phyloP scores from a whole-genome alignment of 2,797 vertebrate genomes.

The Cossypha dichroa region DNA sequence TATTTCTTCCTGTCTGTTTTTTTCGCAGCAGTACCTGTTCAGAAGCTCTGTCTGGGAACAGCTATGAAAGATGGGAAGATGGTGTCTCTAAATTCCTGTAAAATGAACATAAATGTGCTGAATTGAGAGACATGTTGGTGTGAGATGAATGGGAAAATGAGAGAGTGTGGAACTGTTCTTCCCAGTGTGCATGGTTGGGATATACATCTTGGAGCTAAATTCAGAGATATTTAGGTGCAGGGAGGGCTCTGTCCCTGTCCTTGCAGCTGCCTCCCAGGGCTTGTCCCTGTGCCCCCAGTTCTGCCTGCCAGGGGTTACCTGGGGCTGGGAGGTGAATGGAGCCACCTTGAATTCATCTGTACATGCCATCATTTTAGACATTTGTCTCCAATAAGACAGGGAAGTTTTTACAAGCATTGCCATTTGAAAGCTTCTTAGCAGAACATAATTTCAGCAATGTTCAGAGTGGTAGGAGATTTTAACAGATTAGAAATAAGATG shows the following conservation, averaged over 20 bases:
- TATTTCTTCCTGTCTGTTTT: background rate
- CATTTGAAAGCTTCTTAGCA: conserved; percentile 6
- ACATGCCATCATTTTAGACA: background rate
- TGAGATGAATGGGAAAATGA: background rate
- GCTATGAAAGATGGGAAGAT: background rate
- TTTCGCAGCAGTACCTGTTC: background rate
- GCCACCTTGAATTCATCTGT: background rate
- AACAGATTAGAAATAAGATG: conserved; percentile 58
- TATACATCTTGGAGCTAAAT: background rate
- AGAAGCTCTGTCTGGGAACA: background rate
- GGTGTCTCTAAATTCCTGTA: background rate
- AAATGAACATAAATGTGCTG: conserved; percentile 4
- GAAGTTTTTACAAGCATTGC: conserved; percentile 2
- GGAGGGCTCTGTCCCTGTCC: background rate
- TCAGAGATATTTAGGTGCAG: background rate
- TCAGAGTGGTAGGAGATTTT: conserved; percentile 41
- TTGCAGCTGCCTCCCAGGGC: background rate
- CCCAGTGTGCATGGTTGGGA: background rate
- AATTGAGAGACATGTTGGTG: background rate
- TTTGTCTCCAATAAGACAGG: conserved; percentile 19
- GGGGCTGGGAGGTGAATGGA: background rate
- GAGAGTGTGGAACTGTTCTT: background rate
- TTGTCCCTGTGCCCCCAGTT: background rate
- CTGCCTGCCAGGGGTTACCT: background rate
- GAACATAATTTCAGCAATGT: conserved; percentile 32